phyloP scores from a whole-genome alignment of 2,888 invertebrate genomes.

The Ganaspis brasiliensis region DNA sequence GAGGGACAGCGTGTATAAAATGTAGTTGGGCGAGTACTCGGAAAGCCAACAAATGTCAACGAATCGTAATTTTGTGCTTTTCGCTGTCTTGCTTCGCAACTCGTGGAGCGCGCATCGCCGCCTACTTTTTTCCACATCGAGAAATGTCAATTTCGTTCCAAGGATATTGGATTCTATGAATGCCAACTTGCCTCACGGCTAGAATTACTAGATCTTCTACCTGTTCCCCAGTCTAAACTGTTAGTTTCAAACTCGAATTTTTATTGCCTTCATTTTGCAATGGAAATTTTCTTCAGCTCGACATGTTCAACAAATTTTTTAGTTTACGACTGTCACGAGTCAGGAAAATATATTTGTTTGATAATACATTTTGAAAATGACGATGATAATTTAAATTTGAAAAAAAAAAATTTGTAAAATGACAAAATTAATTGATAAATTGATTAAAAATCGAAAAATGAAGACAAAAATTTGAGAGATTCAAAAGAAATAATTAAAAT shows the following conservation, averaged over 20 bases:
- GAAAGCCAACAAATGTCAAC: conserved; percentile 36
- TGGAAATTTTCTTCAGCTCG: conserved; percentile 15
- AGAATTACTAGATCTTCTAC: conserved; percentile 34
- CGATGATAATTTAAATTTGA: no score
- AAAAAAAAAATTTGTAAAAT: no score
- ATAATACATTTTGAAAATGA: no score
- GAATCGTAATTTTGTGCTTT: conserved; percentile 36
- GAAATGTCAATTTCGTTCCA: conserved; percentile 42
- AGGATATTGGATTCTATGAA: conserved; percentile 43
- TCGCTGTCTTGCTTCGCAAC: conserved; percentile 12
- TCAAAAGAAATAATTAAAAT: no score
- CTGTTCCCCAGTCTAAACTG: conserved; percentile 32
- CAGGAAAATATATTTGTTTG: no score
- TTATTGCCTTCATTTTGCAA: conserved; percentile 34
- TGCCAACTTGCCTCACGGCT: conserved; percentile 23
- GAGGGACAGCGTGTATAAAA: conserved; percentile 3
- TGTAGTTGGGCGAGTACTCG: background rate
- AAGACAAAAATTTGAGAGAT: no score
- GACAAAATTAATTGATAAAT: no score
- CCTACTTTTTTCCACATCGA: conserved; percentile 23
- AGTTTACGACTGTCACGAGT: conserved; percentile 5
- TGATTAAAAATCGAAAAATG: no score
- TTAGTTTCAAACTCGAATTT: conserved; percentile 38
- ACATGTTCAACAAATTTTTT: conserved; percentile 4
- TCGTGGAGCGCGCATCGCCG: conserved; percentile 1